Base-by-base conservation (phyloP, 1,140 invertebrate species). In the Drosophila equinoxialis region DNA sequence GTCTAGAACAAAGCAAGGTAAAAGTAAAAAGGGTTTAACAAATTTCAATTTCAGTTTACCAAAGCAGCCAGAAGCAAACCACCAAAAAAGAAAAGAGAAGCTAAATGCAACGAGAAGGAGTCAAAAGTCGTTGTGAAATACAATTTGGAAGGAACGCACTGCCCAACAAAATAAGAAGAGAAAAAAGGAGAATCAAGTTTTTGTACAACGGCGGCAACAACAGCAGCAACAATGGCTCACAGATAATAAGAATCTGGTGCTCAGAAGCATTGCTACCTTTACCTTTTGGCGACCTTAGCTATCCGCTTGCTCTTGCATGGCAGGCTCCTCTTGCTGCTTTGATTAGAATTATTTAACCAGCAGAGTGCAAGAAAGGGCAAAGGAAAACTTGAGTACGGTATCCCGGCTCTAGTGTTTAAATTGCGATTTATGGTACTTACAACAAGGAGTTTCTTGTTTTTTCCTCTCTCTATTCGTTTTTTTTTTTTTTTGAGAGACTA, bases 371-470 rank as follows among this genome's bases (percentile, higher is more conserved):
- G 1, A 68, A 48, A 10, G 35, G 33, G 23, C 17, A 58, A 20
- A 51, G 33, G 30, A 82, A 71, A 70, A 60, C 42, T 63, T 68
- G 37, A 20, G 30, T 54, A 42, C 58, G 37, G 42, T 37, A 14
- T 45, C 13, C 48, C 57, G 66, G 68, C 55, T 79, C 41, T 65
- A 62, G 65, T 65, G 66, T 59, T 78, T 89, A 89, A 84, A 82
- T 81, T 87, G 74, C 89, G 84, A 89, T 84, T 87, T 87, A 89
- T 89, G 69, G 65, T 73, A 76, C 66, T 87, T 78, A 71, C 63
- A 57, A 60, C 61, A 26, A 30, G 35, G 8, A 20, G 30, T 23
- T 45, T 65, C 6, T 30, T 33, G 13, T 13, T 39, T 51, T 51
- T 3, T 51, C 17, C 7, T 48, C 14, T 17, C 8, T 20, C n/a